Evolutionary conservation across 2,797 vertebrate genomes (phyloP), one percentile per base, ranked within the genome.

Genomic region (Mormyrops boulengeri): DNA sequence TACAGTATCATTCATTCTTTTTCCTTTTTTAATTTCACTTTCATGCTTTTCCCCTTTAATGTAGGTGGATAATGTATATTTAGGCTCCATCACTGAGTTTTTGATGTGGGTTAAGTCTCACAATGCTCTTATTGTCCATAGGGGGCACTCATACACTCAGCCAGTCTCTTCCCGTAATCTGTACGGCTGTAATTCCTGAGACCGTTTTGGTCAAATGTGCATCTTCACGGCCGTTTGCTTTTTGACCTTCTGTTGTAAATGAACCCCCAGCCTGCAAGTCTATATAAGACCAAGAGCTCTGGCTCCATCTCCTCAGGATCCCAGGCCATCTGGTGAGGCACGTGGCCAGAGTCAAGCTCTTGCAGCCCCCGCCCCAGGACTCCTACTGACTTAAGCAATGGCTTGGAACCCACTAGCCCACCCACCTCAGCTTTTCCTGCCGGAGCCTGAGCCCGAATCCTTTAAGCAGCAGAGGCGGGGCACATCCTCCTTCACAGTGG

Each of bases 321-420:
- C 26, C 22, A 49, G 80, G 57, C 38, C 41, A 38, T 69, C 38
- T 89, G 88, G 38, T 60, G 41, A 30, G 41, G 41, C 22, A 4
- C 53, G 52, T 47, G 73, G 73, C 80, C 80, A 89, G 88, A 80
- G 52, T 85, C 44, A 80, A 80, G 38, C n/a, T 8, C 55, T 26
- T 19, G 17, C 80, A 44, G n/a, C 3, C 49, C 5, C 53, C 26
- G 30, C 7, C 52, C 85, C 19, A 57, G 53, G 62, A 47, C 60
- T 60, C 47, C 89, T 44, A 62, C 84, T 87, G 89, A 69, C 55
- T 49, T 44, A 55, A 62, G 47, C 80, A 49, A 85, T 50, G 22
- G 55, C 22, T 44, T 85, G 80, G n/a, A 89, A 55, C 50, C 26
- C 88, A 44, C 30, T n/a, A 14, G 77, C 53, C 53, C 88, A 55